Evolutionary conservation across 1,140 invertebrate genomes (phyloP), one percentile per base, ranked within the genome.

Genomic region (Drosophila nigromelanica): DNA sequence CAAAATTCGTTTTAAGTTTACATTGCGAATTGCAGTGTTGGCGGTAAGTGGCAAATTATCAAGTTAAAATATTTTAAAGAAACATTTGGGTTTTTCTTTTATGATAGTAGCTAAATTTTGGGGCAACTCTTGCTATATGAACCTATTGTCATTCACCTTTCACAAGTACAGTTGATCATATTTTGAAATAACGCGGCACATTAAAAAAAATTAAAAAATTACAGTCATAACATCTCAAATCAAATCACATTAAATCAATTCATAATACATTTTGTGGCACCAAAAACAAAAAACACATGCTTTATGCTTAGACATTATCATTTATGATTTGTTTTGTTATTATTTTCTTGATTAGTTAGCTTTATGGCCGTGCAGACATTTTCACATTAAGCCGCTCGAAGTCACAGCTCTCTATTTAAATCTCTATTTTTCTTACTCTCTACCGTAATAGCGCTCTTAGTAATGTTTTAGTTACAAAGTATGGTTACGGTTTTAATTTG

Each of bases 21-120:
- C 83, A 87, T 89, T 87, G 83, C 82, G 82, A 87, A 87, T 63
- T 87, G 83, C 80, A 89, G 63, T 87, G 83, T 89, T 63, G 83
- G 83, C 82, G 82, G 82, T 87, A 87, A 87, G 82, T 87, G 83
- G 78, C 82, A 86, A 80, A 80, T 30, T 48, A 21, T 50, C 10
- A 54, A 51, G 52, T 79, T 35, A 7, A 42, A 51, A 63, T 73
- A 76, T 50, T 48, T 48, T 35, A 52, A 63, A 66, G 39, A 37
- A 39, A 52, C 45, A 45, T 63, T 62, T 62, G 40, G 60, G 37
- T 39, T 58, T 39, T 59, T 27, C 14, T n/a, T 42, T 42, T 27
- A 11, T 2, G 48, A 47, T 10, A 39, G 61, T 80, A 87, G 75
- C 21, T 62, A 52, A 48, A 45, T 35, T 59, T 69, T 55, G 61